A percentile compares a stretch with the other conserved stretches of the same genome.
Conservation (phyloP, 2,888 invertebrate genomes). For the Nezara viridula region DNA sequence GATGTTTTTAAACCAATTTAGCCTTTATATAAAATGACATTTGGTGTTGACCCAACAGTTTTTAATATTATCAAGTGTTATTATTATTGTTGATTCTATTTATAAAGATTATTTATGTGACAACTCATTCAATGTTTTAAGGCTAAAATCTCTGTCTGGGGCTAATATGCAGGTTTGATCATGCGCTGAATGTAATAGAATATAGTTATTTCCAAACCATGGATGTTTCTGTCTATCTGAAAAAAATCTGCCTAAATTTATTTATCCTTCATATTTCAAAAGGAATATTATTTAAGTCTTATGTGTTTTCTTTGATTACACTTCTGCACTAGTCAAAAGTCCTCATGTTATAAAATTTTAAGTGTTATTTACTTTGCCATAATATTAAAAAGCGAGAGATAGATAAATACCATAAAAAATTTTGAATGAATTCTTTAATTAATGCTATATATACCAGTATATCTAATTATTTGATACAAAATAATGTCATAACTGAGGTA, state of each 20-base stretch:
- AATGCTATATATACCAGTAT: neutral
- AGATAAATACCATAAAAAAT: neutral
- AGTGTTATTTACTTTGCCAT: neutral
- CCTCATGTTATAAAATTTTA: neutral
- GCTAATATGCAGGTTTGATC: neutral
- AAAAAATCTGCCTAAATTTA: neutral
- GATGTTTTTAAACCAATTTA: neutral
- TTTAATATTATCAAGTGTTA: neutral
- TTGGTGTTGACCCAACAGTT: neutral
- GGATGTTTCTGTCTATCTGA: too few relatives aligned
- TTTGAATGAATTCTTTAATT: too few relatives aligned
- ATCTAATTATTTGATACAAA: too few relatives aligned
- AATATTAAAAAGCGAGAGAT: neutral
- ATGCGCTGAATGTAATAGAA: neutral
- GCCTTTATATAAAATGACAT: neutral
- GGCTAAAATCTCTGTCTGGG: neutral
- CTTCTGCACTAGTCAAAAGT: neutral
- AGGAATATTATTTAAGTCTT: neutral
- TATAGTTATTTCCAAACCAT: neutral
- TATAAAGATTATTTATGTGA: neutral
- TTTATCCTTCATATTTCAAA: neutral
- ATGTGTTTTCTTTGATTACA: neutral
- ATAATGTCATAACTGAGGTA: too few relatives aligned
- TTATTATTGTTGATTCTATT: neutral
- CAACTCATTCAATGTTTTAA: neutral